Percentiles rank a stretch among this genome's conserved stretches.
Evolutionary conservation across 1,140 invertebrate species (phyloP).

Genomic region (Papilio aristodemus): DNA sequence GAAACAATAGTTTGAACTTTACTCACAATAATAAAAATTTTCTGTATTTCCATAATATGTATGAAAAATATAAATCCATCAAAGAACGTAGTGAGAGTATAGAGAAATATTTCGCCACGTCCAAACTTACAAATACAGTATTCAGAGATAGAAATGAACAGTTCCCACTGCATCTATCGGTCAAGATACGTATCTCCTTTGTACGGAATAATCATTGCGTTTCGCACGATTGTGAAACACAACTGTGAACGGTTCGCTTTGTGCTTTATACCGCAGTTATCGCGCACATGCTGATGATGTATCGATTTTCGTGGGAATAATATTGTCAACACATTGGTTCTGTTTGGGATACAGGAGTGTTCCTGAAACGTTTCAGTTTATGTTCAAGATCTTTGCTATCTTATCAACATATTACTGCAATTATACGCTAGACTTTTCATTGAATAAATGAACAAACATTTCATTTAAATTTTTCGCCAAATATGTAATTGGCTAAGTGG

Average conservation of each 20-base stretch:
- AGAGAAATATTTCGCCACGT: background rate
- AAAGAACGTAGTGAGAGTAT: background rate
- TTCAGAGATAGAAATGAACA: constrained; percentile 13
- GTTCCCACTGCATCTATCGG: constrained; percentile 39
- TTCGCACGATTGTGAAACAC: constrained; percentile 24
- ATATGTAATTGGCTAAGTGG: no score
- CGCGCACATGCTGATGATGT: constrained; percentile 14
- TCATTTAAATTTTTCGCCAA: no score
- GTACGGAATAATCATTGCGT: constrained; percentile 36
- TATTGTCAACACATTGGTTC: background rate
- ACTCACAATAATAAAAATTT: no score
- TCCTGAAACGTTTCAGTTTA: background rate
- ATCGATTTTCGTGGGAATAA: constrained; percentile 29
- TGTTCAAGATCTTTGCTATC: background rate
- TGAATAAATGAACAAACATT: background rate
- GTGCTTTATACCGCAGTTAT: constrained; percentile 22
- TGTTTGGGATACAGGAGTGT: background rate
- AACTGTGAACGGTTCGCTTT: constrained; percentile 16
- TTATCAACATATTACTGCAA: no score
- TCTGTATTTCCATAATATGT: no score
- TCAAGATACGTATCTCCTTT: constrained; percentile 53
- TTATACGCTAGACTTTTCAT: no score
- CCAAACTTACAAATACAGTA: background rate
- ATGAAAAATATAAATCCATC: no score
- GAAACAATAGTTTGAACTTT: no score